Evolutionary conservation across 2,113 vertebrate species (phyloP).

Genomic region (Neolamprologus longior): DNA sequence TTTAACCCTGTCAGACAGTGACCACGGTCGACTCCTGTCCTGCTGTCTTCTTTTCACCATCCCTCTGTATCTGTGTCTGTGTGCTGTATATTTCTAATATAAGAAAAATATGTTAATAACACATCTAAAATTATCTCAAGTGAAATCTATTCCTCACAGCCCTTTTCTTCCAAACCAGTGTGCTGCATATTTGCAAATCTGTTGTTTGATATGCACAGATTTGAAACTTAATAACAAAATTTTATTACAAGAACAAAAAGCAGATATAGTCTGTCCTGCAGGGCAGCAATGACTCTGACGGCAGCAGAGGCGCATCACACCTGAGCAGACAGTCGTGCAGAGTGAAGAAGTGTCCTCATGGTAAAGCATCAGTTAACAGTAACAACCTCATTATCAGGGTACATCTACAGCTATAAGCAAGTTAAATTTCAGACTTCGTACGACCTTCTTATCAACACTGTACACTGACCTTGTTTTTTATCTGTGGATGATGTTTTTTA

Average conservation of each 20-base stretch:
- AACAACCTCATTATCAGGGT: background rate
- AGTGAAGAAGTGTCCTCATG: background rate
- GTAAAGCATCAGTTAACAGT: background rate
- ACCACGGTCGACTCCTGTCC: background rate
- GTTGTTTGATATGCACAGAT: background rate
- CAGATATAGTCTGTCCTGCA: background rate
- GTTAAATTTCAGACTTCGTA: background rate
- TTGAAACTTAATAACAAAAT: background rate
- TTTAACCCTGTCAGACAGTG: slow-evolving; percentile 45
- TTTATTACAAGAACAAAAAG: background rate
- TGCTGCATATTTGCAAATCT: background rate
- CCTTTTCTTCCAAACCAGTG: background rate
- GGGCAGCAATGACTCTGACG: background rate
- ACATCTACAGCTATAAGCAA: background rate
- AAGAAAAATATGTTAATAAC: background rate
- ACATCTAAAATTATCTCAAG: background rate
- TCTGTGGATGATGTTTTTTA: background rate
- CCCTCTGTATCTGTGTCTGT: background rate
- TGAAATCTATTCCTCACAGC: too few relatives aligned
- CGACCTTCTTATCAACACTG: background rate
- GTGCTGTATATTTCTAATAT: background rate
- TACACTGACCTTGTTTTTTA: background rate
- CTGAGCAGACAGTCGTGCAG: background rate
- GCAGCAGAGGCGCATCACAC: fast-evolving
- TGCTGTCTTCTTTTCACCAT: background rate